Percentiles rank a stretch among this genome's conserved stretches.
phyloP scores from a whole-genome alignment of 2,797 vertebrate genomes.

The Hemitrygon akajei region DNA sequence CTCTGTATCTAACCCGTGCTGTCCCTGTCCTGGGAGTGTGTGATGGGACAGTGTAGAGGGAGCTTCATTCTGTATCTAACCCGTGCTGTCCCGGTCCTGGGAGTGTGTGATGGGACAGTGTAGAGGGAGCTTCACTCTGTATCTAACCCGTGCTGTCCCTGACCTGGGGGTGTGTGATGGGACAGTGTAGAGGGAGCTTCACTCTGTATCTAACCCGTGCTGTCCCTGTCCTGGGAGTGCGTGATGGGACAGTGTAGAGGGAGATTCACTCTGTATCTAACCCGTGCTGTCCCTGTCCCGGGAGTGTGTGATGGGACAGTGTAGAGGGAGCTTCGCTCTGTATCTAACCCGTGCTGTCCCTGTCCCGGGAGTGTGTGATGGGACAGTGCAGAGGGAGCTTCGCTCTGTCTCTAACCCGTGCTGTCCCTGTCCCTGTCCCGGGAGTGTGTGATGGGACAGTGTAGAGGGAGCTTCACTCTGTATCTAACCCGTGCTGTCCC shows the following conservation, averaged over 20 bases:
- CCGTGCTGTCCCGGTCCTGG: background rate
- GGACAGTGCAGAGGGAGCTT: background rate
- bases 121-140: too few species aligned
- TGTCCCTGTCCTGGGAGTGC: background rate
- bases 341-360: background rate
- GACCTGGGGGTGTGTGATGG: too few species aligned
- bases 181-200: background rate
- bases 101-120: background rate
- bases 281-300: too few species aligned
- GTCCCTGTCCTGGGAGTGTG: background rate
- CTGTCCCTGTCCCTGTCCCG: background rate
- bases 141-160: too few species aligned
- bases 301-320: background rate
- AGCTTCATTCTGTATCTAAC: slow-evolving; percentile 10
- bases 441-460: background rate
- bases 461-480: too few species aligned
- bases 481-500: too few species aligned
- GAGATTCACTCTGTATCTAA: too few species aligned
- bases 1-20: background rate
- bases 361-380: background rate
- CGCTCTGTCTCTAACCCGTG: background rate
- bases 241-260: background rate
- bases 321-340: background rate
- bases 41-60: background rate
- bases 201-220: background rate